Base-by-base conservation (phyloP, 2,113 vertebrate species). In the Scortum barcoo region DNA sequence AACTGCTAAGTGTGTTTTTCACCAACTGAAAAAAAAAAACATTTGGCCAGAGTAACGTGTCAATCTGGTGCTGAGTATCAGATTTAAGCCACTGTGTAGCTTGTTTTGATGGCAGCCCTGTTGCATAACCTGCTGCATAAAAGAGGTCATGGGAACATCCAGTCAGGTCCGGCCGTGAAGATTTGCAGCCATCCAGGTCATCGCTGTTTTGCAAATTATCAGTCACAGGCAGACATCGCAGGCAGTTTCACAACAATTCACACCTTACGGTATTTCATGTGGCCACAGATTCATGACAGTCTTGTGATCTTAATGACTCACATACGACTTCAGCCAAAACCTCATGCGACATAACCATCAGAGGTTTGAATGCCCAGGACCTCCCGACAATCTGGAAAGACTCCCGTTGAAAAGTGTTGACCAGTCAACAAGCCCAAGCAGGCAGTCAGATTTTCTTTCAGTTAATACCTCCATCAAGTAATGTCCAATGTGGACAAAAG, bases 201-300 rank as follows among this genome's bases (percentile, higher is more conserved):
- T 5, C 38, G 70, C 33, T 73, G 61, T 70, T 73, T 75, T 28
- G 8, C 26, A 67, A 51, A 75, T 62, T 22, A 69, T 69, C 57
- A 66, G 33, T 56, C 4, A 4, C 50, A 48, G 7, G 65, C 22
- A 70, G 56, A 54, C 58, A 12, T 28, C 3, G 20, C 14, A 66
- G 56, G 16, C 48, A 72, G 17, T 77, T 73, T 68, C 46, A 19
- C 76, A 71, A 54, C 33, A 30, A 17, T 71, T 86, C 54, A 86
- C 69, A 79, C 74, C 63, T 82, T 17, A 4, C 56, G 40, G n/a
- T 73, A 28, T 63, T 84, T 72, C 26, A 50, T 26, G 71, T 14
- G 14, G 26, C 30, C 50, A 22, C 68, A 33, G 5, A 54, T 72
- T 66, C 42, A 17, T 51, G 30, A 53, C 69, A 57, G 19, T 10